These are phyloP conservation scores for Onchidella celtica DNA, from an alignment of 2,888 invertebrate genomes.

Conservation along the genomic window DNA sequence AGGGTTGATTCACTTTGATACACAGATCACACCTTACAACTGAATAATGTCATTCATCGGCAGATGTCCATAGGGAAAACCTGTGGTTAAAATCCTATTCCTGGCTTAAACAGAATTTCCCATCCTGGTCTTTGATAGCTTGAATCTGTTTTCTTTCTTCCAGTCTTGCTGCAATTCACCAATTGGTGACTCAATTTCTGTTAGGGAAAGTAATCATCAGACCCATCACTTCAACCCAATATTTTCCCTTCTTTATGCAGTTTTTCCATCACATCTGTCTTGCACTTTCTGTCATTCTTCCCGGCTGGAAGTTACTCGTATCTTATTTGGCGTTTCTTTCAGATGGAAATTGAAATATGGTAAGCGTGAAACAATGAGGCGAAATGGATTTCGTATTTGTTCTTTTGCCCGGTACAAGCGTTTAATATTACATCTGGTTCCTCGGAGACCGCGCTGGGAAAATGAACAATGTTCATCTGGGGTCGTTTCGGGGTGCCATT, in stretches of 20 bases:
- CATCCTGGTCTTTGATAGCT: too few species aligned
- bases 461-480: background rate
- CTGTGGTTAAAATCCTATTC: too few species aligned
- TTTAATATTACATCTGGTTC: slow-evolving; percentile 38
- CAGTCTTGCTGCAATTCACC: too few species aligned
- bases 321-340: too few species aligned
- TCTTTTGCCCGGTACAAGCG: slow-evolving; percentile 25
- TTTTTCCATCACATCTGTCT: background rate
- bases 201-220: background rate
- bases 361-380: slow-evolving; percentile 23
- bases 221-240: background rate
- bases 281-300: background rate
- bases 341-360: slow-evolving; percentile 22
- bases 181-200: background rate
- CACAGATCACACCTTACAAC: too few species aligned
- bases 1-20: too few species aligned
- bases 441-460: background rate
- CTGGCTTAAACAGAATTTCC: too few species aligned
- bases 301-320: too few species aligned
- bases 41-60: too few species aligned
- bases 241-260: background rate
- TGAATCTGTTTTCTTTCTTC: too few species aligned
- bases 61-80: too few species aligned
- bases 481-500: background rate
- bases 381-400: slow-evolving; percentile 33